Percentiles rank a stretch among this genome's conserved stretches.
phyloP scores from a whole-genome alignment of 2,888 invertebrate species.

The Ischnura elegans region DNA sequence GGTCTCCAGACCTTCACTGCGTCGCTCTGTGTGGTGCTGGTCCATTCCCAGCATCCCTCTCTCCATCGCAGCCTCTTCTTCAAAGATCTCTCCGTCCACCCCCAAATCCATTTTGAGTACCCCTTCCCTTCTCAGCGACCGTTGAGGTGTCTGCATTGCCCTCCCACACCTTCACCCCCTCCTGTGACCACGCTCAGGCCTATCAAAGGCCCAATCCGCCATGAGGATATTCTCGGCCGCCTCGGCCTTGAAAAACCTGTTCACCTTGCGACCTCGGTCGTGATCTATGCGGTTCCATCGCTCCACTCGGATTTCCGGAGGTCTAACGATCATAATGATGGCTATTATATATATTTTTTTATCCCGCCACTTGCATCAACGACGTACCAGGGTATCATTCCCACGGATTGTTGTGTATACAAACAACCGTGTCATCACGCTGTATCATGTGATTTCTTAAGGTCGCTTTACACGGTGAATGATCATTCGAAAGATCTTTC shows the following conservation, averaged over 20 bases:
- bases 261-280: slow-evolving; percentile 2
- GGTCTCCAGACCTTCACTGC: not conserved
- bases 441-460: too few species aligned
- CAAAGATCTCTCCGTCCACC: not conserved
- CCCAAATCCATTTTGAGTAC: not conserved
- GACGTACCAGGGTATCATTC: too few species aligned
- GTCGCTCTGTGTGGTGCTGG: not conserved
- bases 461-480: too few species aligned
- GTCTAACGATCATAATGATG: not conserved
- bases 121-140: not conserved
- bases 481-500: too few species aligned
- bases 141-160: slow-evolving; percentile 1
- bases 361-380: too few species aligned
- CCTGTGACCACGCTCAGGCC: not conserved
- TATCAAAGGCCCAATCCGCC: not conserved
- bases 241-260: slow-evolving; percentile 29
- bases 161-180: not conserved
- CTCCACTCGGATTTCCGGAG: not conserved
- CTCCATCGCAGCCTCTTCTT: not conserved
- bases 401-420: too few species aligned
- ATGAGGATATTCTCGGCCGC: not conserved
- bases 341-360: too few species aligned
- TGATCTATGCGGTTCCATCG: not conserved
- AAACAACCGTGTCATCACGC: too few species aligned
- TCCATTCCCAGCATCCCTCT: not conserved